These are phyloP conservation scores for Furcifer pardalis DNA, from an alignment of 2,797 vertebrate species.

Conservation along the genomic window DNA sequence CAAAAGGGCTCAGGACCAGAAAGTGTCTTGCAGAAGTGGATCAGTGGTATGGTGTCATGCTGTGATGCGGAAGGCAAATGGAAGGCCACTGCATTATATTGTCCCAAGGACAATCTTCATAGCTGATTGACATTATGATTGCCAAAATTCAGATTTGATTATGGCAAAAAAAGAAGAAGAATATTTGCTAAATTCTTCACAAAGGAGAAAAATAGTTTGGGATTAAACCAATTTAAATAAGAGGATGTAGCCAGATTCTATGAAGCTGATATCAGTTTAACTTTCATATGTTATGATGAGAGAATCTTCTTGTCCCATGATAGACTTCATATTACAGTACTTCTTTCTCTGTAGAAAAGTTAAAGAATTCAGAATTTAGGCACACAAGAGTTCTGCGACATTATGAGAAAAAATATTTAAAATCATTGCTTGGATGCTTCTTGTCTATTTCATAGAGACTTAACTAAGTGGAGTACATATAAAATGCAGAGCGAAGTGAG, in stretches of 20 bases:
- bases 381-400: neutral
- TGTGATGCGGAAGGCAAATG: too few species aligned
- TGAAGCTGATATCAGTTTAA: neutral
- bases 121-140: too few species aligned
- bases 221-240: neutral
- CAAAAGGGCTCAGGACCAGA: too few species aligned
- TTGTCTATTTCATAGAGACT: constrained; percentile 22
- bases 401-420: neutral
- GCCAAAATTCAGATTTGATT: too few species aligned
- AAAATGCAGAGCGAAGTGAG: constrained; percentile 16
- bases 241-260: neutral
- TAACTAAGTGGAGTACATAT: constrained; percentile 22
- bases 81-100: too few species aligned
- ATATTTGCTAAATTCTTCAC: neutral
- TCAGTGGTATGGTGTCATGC: too few species aligned
- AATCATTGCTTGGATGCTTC: neutral
- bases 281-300: neutral
- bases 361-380: neutral
- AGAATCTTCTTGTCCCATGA: neutral
- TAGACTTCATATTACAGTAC: neutral
- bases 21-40: too few species aligned
- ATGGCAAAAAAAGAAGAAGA: too few species aligned
- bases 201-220: neutral
- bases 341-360: neutral
- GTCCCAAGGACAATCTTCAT: too few species aligned